Base-by-base conservation (phyloP, 2,113 vertebrate species). In the Garra rufa region DNA sequence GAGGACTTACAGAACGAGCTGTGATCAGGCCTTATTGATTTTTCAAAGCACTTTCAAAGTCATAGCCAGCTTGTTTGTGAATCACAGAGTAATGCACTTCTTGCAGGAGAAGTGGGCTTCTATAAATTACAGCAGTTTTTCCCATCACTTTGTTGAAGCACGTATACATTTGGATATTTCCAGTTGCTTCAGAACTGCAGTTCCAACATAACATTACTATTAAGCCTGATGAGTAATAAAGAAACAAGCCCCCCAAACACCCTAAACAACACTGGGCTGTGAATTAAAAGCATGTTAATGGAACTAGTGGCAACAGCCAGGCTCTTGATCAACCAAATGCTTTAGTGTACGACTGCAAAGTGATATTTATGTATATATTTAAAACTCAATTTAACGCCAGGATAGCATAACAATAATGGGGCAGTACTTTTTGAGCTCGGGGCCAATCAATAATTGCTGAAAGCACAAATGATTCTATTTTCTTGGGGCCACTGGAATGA, bases 381-480 rank as follows among this genome's bases (percentile, higher is more conserved):
- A 95, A 95, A 95, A 94, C 93, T 94, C 94, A 94, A 94, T 94
- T 94, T 94, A 93, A 94, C 92, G 92, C 90, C 91, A 92, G 92
- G 92, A 93, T 92, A 92, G 91, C 92, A 91, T 94, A 91, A 93
- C 93, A 91, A 91, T 94, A 95, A 94, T 94, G 93, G 93, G 94
- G 91, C 89, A 91, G 90, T 92, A 91, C 92, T 94, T 94, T 95
- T 94, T 94, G 91, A 93, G 92, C 92, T 93, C 88, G 41, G 86
- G 84, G 90, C 88, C 93, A 95, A 95, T 95, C 95, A 95, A 95
- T 95, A 95, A 94, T 92, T 93, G 93, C 94, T 95, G 93, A 95
- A 94, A 95, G 95, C 94, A 94, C 93, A 94, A 95, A 95, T 95
- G 94, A 95, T 94, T 95, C 92, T 93, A 95, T 95, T 95, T 95